phyloP scores from a whole-genome alignment of 2,797 vertebrate species.

The Petrocephalus schoutedeni region DNA sequence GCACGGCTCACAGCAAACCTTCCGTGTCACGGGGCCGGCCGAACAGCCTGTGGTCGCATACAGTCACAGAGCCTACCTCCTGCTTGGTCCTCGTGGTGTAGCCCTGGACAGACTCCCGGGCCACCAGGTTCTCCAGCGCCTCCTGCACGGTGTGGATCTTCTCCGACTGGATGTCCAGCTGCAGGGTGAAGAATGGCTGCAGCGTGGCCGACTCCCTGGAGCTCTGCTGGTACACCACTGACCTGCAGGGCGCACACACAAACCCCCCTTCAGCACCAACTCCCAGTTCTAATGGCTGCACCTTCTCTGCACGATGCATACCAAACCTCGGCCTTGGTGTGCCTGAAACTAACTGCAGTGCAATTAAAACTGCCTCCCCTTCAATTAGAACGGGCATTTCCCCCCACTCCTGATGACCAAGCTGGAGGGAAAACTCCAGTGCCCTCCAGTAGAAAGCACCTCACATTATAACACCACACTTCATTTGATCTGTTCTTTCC shows the following conservation, averaged over 20 bases:
- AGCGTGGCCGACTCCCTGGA: constrained; percentile 95
- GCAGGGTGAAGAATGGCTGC: constrained; percentile 95
- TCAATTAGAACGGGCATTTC: neutral
- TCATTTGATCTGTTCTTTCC: neutral
- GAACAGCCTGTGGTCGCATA: no score
- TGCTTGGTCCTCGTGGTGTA: constrained; percentile 97
- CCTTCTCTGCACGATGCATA: neutral
- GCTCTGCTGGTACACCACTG: constrained; percentile 97
- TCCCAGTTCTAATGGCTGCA: neutral
- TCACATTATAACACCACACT: neutral
- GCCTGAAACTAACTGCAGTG: neutral
- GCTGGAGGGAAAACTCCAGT: neutral
- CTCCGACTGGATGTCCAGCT: constrained; percentile 96
- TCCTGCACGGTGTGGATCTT: constrained; percentile 96
- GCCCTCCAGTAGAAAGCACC: neutral
- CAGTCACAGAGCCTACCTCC: constrained; percentile 65
- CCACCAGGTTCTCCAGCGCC: constrained; percentile 88
- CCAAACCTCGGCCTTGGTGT: neutral
- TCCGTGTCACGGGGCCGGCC: no score
- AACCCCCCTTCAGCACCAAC: neutral
- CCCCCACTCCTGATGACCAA: neutral
- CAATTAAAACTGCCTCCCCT: neutral
- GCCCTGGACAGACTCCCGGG: constrained; percentile 91
- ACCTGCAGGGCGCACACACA: constrained; percentile 55
- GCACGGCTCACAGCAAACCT: no score